Percentiles rank a stretch among this genome's conserved stretches.
Conservation (phyloP, 1,140 invertebrate genomes). For the Procambarus clarkii region DNA sequence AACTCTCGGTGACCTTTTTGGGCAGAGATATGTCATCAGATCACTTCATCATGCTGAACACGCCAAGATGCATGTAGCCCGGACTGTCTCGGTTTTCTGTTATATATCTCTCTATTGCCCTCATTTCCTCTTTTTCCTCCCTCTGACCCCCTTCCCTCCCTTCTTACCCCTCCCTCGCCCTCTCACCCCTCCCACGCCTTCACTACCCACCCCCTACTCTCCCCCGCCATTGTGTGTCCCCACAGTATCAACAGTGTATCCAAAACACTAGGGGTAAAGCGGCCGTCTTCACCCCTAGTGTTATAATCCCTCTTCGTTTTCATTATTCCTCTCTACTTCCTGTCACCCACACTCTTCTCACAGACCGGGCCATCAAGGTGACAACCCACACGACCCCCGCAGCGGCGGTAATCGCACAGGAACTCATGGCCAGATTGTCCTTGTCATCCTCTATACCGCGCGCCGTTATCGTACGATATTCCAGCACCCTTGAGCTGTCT, state of each 20-base stretch:
- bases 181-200: background rate
- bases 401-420: background rate
- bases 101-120: background rate
- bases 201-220: background rate
- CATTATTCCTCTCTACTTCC: constrained; percentile 35
- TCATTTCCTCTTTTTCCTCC: background rate
- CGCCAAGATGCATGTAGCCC: no score
- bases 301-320: constrained; percentile 34
- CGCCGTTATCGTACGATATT: no score
- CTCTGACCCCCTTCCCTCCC: background rate
- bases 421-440: no score
- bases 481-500: no score
- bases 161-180: constrained; percentile 1
- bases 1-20: no score
- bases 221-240: background rate
- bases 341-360: constrained; percentile 23
- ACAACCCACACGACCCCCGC: background rate
- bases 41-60: no score
- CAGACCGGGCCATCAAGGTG: background rate
- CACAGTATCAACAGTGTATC: background rate
- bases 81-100: background rate
- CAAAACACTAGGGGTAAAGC: background rate
- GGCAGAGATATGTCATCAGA: no score
- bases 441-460: no score
- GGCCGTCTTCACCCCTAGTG: background rate